These are phyloP conservation scores for Toxotes jaculatrix DNA, from an alignment of 2,113 vertebrate genomes.

Conservation along the genomic window DNA sequence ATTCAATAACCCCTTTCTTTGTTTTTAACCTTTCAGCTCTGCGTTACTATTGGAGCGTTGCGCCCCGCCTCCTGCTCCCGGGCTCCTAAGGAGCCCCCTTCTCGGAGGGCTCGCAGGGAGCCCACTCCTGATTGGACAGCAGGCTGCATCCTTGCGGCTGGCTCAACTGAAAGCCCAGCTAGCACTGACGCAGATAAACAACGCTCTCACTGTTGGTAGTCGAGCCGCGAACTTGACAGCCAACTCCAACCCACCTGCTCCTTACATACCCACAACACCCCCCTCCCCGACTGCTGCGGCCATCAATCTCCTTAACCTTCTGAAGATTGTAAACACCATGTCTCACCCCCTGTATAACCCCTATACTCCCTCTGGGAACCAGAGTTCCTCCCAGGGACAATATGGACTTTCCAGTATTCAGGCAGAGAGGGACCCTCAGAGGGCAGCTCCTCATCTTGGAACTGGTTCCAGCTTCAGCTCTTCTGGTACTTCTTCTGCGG, in stretches of 20 bases:
- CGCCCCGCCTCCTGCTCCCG: constrained; percentile 89
- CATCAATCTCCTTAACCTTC: constrained; percentile 85
- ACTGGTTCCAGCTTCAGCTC: constrained; percentile 46
- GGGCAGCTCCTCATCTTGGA: constrained; percentile 64
- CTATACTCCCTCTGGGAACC: constrained; percentile 82
- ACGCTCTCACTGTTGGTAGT: constrained; percentile 68
- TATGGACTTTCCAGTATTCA: constrained; percentile 72
- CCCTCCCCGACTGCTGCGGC: constrained; percentile 78
- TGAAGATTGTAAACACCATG: constrained; percentile 91
- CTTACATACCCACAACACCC: not conserved
- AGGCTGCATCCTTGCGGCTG: constrained; percentile 90
- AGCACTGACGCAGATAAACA: constrained; percentile 87
- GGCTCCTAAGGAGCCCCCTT: constrained; percentile 73
- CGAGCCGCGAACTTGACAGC: constrained; percentile 50
- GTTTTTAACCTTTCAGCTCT: constrained; percentile 90
- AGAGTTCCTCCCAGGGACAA: constrained; percentile 74
- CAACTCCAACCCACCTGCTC: constrained; percentile 18
- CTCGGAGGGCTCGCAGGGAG: constrained; percentile 76
- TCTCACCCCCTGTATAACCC: constrained; percentile 89
- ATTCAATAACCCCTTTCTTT: constrained; percentile 82
- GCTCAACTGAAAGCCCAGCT: constrained; percentile 89
- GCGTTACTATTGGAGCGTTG: constrained; percentile 92
- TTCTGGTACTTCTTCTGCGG: not conserved
- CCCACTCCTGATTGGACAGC: constrained; percentile 88
- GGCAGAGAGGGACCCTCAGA: constrained; percentile 81